Evolutionary conservation across 2,797 vertebrate genomes (phyloP), one percentile per base, ranked within the genome.

Genomic region (Dendrocincla fuliginosa): DNA sequence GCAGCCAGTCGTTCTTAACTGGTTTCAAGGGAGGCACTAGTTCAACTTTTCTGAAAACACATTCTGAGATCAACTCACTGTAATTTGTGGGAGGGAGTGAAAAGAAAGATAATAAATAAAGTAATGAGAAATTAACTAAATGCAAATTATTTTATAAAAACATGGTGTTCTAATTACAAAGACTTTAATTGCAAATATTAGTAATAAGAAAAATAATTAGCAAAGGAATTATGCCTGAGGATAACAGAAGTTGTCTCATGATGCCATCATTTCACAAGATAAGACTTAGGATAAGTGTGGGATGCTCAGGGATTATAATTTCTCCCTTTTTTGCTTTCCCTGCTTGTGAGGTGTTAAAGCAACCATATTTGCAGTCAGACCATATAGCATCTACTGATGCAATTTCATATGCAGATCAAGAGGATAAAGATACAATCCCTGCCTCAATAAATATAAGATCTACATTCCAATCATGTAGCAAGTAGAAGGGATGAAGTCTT

Each of bases 101-200:
- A 95, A 88, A 63, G 20, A 37, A 37, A 81, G 65, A 16, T 94
- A 94, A 97, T 97, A 96, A 95, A 95, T 68, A 93, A 90, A 92
- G 69, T 95, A 96, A 96, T 95, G 92, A 94, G 89, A 95, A 89
- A 89, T 95, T 95, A 96, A 95, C 59, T 86, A 82, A 91, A 95
- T 91, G 91, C 77, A 96, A 97, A 95, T 95, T 95, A 78, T 91
- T 91, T 88, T 81, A 57, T 53, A 84, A 88, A 95, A 96, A 65
- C 65, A 56, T 59, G 30, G 42, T 59, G 28, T 64, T 92, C 82
- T 95, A 96, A 97, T 96, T 96, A 95, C 55, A 84, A 79, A 86
- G 9, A 75, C 23, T 81, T 95, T 39, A 39, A 39, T 39, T 39
- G 39, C 39, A 39, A 39, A 39, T 39, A 39, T 39, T 39, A 14